Evolutionary conservation across 2,797 vertebrate species (phyloP), one percentile per base, ranked within the genome.

Genomic region (Psittacula echo): DNA sequence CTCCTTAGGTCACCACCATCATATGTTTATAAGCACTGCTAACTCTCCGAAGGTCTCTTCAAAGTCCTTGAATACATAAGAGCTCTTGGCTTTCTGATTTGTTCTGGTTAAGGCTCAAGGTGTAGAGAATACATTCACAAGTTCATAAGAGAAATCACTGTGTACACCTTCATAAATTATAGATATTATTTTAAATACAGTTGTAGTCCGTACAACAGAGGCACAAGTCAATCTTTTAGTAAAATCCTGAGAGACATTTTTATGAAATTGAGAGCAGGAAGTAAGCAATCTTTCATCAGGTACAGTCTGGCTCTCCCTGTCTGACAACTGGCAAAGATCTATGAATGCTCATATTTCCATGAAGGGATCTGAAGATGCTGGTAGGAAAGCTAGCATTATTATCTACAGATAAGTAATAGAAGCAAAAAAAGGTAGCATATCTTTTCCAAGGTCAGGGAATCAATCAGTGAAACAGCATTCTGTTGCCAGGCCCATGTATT

Each of bases 401-500:
- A 61, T 48, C 44, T 61, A 68, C n/a, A 83, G 41, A 60, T 32
- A 79, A 78, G 56, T 78, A 79, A 64, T 6, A 37, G 71, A 79
- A 89, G 48, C 41, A 83, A 77, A 92, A 81, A 89, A 54, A 76
- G 32, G 24, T 48, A 53, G 60, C 22, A 7, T 13, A 30, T 73
- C 39, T 95, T 93, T 87, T 73, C 53, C 30, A 74, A 92, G 80
- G 84, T 83, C 74, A 85, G 62, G 78, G 41, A 87, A 60, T 74
- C 85, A 81, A 66, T 82, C 66, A 51, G 32, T 81, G 73, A 90
- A 94, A 88, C 4, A 50, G 48, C 42, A 78, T 50, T 73, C 68
- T 47, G 7, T 75, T 78, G 15, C 41, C 58, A 84, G 44, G 29
- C 34, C 34, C 9, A 8, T 22, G 18, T 79, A 64, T 84, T 86